phyloP scores from a whole-genome alignment of 2,113 vertebrate genomes.

The Ochotona curzoniae region DNA sequence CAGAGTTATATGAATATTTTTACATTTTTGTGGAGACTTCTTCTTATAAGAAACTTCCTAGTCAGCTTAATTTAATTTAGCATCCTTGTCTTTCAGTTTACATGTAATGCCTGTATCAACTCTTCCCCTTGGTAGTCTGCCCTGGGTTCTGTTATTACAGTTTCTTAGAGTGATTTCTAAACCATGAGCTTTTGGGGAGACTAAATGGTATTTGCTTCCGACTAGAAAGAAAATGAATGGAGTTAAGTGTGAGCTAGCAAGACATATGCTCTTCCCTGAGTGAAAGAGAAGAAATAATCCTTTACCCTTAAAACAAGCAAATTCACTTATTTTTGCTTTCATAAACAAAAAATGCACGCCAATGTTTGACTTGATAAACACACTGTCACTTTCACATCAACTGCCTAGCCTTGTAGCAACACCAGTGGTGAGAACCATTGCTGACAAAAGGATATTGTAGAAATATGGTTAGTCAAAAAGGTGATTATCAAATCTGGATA shows the following conservation, averaged over 20 bases:
- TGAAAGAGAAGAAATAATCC: neutral
- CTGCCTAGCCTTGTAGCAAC: neutral
- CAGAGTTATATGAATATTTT: neutral
- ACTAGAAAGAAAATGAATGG: neutral
- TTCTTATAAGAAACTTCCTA: neutral
- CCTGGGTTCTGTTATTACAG: neutral
- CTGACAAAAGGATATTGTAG: slow-evolving; percentile 54
- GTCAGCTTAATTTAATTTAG: neutral
- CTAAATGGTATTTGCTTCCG: neutral
- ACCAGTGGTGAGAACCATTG: neutral
- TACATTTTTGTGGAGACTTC: neutral
- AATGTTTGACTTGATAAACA: slow-evolving; percentile 35
- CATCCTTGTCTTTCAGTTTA: neutral
- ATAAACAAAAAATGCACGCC: neutral
- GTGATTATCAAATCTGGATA: slow-evolving; percentile 67
- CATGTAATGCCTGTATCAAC: neutral
- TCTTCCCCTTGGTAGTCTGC: neutral
- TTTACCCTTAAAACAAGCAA: neutral
- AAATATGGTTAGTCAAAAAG: slow-evolving; percentile 28
- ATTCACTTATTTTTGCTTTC: slow-evolving; percentile 16
- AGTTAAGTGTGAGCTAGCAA: slow-evolving; percentile 33
- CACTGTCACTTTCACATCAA: slow-evolving; percentile 32
- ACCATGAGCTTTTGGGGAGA: neutral
- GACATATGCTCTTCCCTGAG: neutral
- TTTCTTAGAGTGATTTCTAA: neutral